A percentile compares a stretch with the other conserved stretches of the same genome.
Conservation (phyloP, 2,797 vertebrate genomes). For the Pseudochromis fuscus region DNA sequence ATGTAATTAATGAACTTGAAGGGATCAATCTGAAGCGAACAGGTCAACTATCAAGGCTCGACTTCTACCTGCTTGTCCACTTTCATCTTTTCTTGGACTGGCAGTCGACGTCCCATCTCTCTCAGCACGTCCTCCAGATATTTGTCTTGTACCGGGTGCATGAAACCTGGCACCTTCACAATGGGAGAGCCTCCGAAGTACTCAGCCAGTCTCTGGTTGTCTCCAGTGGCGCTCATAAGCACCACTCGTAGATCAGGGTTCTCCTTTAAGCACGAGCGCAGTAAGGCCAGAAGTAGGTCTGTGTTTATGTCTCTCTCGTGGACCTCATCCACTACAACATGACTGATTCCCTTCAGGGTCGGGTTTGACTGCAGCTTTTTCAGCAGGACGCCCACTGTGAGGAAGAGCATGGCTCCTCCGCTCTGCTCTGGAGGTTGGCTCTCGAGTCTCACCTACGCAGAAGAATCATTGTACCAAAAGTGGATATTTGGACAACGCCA, state of each 20-base stretch:
- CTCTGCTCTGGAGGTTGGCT: conserved; percentile 90
- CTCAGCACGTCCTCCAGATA: conserved; percentile 93
- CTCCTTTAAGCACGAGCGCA: conserved; percentile 86
- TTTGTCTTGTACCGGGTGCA: conserved; percentile 92
- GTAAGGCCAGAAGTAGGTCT: conserved; percentile 94
- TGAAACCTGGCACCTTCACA: conserved; percentile 93
- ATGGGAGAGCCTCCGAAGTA: conserved; percentile 93
- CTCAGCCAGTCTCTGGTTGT: conserved; percentile 89
- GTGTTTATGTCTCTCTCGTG: conserved; percentile 97
- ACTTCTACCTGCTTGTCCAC: conserved; percentile 50
- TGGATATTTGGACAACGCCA: too few species aligned
- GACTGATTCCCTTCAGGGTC: conserved; percentile 91
- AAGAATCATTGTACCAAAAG: neutral
- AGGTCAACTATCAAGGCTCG: neutral
- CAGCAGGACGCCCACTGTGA: conserved; percentile 95
- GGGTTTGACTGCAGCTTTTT: conserved; percentile 94
- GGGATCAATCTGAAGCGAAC: too few species aligned
- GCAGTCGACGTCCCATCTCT: conserved; percentile 83
- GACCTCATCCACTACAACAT: conserved; percentile 96
- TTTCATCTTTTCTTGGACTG: accelerated
- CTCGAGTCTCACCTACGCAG: conserved; percentile 91
- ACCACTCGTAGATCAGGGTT: conserved; percentile 91
- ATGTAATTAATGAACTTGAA: neutral
- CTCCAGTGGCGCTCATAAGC: conserved; percentile 96
- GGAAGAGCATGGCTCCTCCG: conserved; percentile 94